Evolutionary conservation across 2,888 invertebrate species (phyloP).

Genomic region (Vesta saturnalis): DNA sequence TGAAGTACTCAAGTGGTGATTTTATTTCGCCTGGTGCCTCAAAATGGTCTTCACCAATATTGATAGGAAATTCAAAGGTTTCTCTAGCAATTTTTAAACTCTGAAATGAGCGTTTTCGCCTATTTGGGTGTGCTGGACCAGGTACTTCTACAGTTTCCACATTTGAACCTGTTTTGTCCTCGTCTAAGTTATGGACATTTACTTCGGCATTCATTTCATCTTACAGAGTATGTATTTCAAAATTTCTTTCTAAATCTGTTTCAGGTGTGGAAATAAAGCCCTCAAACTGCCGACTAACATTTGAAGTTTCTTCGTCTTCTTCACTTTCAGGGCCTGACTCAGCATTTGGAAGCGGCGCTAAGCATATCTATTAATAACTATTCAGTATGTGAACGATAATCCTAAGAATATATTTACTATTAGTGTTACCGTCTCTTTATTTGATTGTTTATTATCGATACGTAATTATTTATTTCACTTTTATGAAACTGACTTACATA

Average conservation of each 20-base stretch:
- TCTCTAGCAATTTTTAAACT: background rate
- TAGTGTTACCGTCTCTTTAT: background rate
- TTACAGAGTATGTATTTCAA: background rate
- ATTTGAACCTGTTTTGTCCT: no score
- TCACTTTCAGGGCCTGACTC: background rate
- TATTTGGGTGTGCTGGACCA: no score
- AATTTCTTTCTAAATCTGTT: no score
- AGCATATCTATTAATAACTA: background rate
- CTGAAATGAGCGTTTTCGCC: background rate
- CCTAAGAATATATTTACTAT: background rate
- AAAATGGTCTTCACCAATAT: no score
- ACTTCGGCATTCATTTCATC: background rate
- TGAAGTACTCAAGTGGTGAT: background rate
- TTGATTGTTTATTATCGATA: background rate
- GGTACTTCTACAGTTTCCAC: no score
- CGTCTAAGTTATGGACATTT: background rate
- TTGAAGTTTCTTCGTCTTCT: background rate
- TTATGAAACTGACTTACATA: background rate
- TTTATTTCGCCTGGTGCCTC: no score
- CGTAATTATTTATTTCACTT: background rate
- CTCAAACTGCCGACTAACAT: background rate
- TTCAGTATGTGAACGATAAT: background rate
- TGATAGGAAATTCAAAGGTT: background rate
- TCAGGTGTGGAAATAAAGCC: background rate
- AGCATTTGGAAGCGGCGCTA: background rate